Evolutionary conservation across 2,113 vertebrate genomes (phyloP), one percentile per base, ranked within the genome.

Genomic region (Rhagologus leucostigma): DNA sequence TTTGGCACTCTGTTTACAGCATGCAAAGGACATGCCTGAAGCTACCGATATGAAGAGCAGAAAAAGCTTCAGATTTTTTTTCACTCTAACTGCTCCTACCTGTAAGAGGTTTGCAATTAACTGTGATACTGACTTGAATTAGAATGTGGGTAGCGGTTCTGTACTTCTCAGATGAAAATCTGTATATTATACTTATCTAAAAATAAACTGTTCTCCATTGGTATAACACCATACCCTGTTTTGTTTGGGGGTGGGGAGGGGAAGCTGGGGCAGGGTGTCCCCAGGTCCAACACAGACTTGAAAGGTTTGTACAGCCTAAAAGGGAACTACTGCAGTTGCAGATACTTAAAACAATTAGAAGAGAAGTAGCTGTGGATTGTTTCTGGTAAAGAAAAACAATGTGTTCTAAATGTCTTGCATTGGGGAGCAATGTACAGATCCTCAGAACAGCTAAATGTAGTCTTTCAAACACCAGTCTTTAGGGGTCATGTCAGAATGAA

Each of bases 41-140:
- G 17, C 29, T 89, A 35, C 5, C 16, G 32, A 71, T 44, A 60
- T 26, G 39, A 96, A 84, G 17, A 82, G 9, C 39, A 87, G 74
- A 59, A 79, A 85, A 60, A 18, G 30, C 44, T 89, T 71, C 32
- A 74, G 42, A 30, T 23, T 41, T 46, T 81, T 93, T 95, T 82
- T 44, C 68, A 84, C 23, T 79, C 26, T 47, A 75, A 87, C 39
- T 64, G 29, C 26, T 95, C 20, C n/a, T 87, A n/a, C 32, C 69
- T 55, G 33, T 35, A 92, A 60, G 37, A 88, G 27, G 35, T 67
- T 62, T 91, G 29, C 69, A 87, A 89, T 87, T 92, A 93, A 73
- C 62, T 92, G 44, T 80, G 39, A 59, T 78, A 59, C 13, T 62
- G 53, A 60, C 41, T 84, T 90, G 47, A 92, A 78, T 92, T 75